Evolutionary conservation across 2,888 invertebrate genomes (phyloP).

Genomic region (Epinotia ramella): DNA sequence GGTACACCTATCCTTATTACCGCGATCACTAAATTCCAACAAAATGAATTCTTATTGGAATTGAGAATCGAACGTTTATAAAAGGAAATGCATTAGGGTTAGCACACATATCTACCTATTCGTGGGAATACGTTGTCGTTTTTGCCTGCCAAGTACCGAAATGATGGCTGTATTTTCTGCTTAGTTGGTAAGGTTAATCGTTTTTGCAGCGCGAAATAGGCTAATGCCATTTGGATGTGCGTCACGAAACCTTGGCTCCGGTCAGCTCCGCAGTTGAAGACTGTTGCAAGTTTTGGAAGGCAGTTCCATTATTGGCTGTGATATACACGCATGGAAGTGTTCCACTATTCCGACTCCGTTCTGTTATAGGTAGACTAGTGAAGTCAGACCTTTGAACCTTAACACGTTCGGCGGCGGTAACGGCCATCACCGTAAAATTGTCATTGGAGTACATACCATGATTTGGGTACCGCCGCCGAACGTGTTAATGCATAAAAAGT

Average conservation of each 20-base stretch:
- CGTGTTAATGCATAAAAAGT: too few relatives aligned
- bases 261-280: slow-evolving; percentile 6
- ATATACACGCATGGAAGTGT: neutral
- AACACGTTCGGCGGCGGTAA: too few relatives aligned
- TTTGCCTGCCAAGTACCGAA: slow-evolving; percentile 32
- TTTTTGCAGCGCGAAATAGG: slow-evolving; percentile 36
- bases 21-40: slow-evolving; percentile 20
- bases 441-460: too few relatives aligned
- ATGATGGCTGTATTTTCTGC: slow-evolving; percentile 40
- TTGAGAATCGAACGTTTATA: slow-evolving; percentile 1
- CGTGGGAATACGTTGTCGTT: slow-evolving; percentile 31
- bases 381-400: too few relatives aligned
- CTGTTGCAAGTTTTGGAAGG: neutral
- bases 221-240: slow-evolving; percentile 39
- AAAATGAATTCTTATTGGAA: slow-evolving; percentile 39
- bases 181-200: slow-evolving; percentile 23
- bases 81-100: slow-evolving; percentile 27
- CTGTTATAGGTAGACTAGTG: neutral
- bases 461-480: too few relatives aligned
- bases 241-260: slow-evolving; percentile 4
- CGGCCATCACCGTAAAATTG: too few relatives aligned
- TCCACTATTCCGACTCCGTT: neutral
- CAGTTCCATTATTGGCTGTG: neutral
- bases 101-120: neutral
- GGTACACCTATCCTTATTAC: slow-evolving; percentile 24